Base-by-base conservation (phyloP, 2,888 invertebrate genomes). In the Hypolimnas misippus region DNA sequence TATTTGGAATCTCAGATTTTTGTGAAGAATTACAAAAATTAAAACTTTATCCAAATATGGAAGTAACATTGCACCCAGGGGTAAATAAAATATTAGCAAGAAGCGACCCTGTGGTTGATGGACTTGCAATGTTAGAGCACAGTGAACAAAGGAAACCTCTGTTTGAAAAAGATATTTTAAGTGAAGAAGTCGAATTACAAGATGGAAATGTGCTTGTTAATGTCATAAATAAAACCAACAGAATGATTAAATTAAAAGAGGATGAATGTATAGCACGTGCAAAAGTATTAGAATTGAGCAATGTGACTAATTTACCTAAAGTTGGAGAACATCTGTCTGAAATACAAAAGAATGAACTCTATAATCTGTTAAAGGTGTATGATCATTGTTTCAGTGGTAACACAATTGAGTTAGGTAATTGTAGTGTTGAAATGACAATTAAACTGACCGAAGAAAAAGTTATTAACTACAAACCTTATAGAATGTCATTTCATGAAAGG, bases 401-500 rank as follows among this genome's bases (percentile, higher is more conserved):
- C n/a, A 16, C 14, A n/a, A 6, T 44, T 4, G 44, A 44, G 7
- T 16, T 44, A 14, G 44, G 44, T n/a, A 44, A 44, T 16, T 44
- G 44, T 16, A 44, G 16, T 7, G 16, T 44, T 14, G 44, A 44
- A 44, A 44, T 44, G 44, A 16, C 7, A 2, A 44, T 44, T 14
- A 16, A 44, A 7, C 17, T 44, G n/a, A 44, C 44, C n/a, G 44
- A 44, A 14, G 16, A 44, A 14, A 44, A 44, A 44, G 44, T 44
- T n/a, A 44, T 44, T 8, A 44, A 44, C 16, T 44, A 44, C 7
- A 44, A 44, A 16, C 44, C 44, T 4, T 44, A 44, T 16, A 44
- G 44, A 44, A 8, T 44, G 8, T 44, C 44, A 44, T 44, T 14
- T 44, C 44, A 44, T 44, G 44, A 44, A 16, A 44, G 44, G 7